Base-by-base conservation (phyloP, 2,888 invertebrate species). In the Trissonchulus latispiculum region DNA sequence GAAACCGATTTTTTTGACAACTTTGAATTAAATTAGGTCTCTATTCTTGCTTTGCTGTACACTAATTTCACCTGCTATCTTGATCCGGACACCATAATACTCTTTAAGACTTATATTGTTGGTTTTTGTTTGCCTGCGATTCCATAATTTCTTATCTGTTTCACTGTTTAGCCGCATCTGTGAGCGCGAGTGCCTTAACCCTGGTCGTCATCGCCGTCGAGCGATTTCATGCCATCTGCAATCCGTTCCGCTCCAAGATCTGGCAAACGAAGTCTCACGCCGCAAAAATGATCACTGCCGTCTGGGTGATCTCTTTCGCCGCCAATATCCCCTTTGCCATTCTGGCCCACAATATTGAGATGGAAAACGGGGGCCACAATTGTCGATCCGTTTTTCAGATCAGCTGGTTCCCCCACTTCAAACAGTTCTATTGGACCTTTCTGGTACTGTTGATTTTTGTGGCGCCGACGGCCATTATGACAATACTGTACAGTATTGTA, bases 191-290 rank as follows among this genome's bases (percentile, higher is more conserved):
- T 31, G 90, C 89, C 1, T 90, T 90, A 88, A 91, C 91, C 0
- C 81, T 91, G 77, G 90, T 90, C 37, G 89, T 90, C 70, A 90
- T 91, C 77, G 90, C 90, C 3, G 87, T 90, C 78, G 90, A 91
- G 82, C 85, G 92, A 1, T 91, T 90, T 83, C 90, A 90, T 82
- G 90, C 90, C 76, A 90, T 91, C 78, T 90, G 90, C 80, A 89
- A 89, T 81, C 90, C 91, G 0, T 83, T 91, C 64, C 86, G 89
- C 73, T 90, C 90, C 0, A 84, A 90, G 36, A 85, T 88, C 75
- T 91, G 90, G 90, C 33, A 76, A 81, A 74, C 72, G 2, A 69
- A 70, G 75, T 88, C 88, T 71, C 90, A 90, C 83, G 89, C 90
- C 61, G 90, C 90, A 83, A 88, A 88, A 81, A 88, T 90, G 79